These are phyloP conservation scores for Brachylomia viminalis DNA, from an alignment of 2,888 invertebrate species.

Conservation along the genomic window DNA sequence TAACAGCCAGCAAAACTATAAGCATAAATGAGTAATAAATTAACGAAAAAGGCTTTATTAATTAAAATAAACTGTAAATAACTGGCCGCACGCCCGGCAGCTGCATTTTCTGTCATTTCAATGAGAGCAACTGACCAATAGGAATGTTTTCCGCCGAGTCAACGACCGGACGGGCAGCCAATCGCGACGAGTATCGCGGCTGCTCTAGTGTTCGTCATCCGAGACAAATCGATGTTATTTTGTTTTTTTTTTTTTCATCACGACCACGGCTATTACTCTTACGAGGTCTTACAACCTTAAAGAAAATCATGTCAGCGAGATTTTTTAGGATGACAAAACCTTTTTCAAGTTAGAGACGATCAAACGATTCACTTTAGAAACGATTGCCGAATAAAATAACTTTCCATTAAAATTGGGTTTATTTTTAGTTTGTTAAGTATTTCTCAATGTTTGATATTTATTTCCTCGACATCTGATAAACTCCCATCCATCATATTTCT, in stretches of 20 bases:
- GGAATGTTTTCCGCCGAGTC: constrained; percentile 76
- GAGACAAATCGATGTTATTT: constrained; percentile 83
- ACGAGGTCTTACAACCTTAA: constrained; percentile 52
- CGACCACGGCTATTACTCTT: constrained; percentile 74
- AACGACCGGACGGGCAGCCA: constrained; percentile 81
- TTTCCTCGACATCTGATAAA: constrained; percentile 42
- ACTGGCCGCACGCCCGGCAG: constrained; percentile 28
- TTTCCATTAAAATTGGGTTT: constrained; percentile 33
- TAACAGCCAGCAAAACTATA: neutral
- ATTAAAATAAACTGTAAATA: constrained; percentile 59
- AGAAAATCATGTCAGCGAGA: constrained; percentile 35
- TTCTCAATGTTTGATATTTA: constrained; percentile 40
- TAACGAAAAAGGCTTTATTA: constrained; percentile 33
- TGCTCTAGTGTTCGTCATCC: constrained; percentile 81
- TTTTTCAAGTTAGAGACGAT: constrained; percentile 10
- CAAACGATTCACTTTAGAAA: constrained; percentile 27
- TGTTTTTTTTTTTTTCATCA: constrained; percentile 78
- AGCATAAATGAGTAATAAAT: constrained; percentile 20
- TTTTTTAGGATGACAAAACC: constrained; percentile 39
- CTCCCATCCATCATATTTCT: constrained; percentile 47
- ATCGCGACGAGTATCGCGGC: constrained; percentile 76
- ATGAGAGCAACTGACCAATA: constrained; percentile 62
- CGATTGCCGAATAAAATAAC: constrained; percentile 29
- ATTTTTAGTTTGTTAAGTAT: constrained; percentile 49
- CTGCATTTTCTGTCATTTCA: constrained; percentile 57